A percentile compares a stretch with the other conserved stretches of the same genome.
Evolutionary conservation across 1,140 invertebrate genomes (phyloP).

Genomic region (Hycleus cichorii): DNA sequence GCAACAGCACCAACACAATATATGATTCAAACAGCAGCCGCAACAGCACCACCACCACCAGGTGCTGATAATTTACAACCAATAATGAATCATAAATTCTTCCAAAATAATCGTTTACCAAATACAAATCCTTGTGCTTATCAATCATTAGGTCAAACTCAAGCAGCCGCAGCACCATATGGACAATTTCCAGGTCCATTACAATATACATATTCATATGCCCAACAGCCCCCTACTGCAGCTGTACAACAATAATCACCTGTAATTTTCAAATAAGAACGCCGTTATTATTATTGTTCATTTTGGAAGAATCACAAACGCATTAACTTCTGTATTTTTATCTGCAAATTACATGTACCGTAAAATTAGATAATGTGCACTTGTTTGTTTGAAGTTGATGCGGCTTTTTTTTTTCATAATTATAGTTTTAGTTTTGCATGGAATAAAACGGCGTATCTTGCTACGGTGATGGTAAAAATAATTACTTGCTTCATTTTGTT

Average conservation of each 20-base stretch:
- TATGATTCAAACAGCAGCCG: constrained; percentile 40
- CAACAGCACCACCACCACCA: constrained; percentile 20
- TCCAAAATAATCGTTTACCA: constrained; percentile 48
- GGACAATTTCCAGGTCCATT: constrained; percentile 37
- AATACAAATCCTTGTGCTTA: constrained; percentile 51
- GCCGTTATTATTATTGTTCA: too few relatives aligned
- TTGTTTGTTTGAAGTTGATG: too few relatives aligned
- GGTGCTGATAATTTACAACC: constrained; percentile 48
- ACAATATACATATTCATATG: constrained; percentile 45
- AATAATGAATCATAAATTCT: constrained; percentile 55
- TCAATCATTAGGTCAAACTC: constrained; percentile 50
- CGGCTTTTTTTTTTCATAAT: too few relatives aligned
- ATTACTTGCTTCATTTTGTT: too few relatives aligned
- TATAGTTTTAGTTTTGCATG: too few relatives aligned
- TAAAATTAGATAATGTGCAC: too few relatives aligned
- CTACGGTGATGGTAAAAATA: too few relatives aligned
- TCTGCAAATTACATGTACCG: too few relatives aligned
- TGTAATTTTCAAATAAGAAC: too few relatives aligned
- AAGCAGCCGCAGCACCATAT: constrained; percentile 41
- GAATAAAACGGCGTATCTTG: too few relatives aligned
- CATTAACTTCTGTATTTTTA: too few relatives aligned
- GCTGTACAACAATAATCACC: constrained; percentile 36
- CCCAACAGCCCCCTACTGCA: constrained; percentile 40
- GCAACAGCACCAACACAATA: constrained; percentile 46
- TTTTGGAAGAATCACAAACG: too few relatives aligned